phyloP scores from a whole-genome alignment of 2,888 invertebrate species.

The Chalcis sispes region DNA sequence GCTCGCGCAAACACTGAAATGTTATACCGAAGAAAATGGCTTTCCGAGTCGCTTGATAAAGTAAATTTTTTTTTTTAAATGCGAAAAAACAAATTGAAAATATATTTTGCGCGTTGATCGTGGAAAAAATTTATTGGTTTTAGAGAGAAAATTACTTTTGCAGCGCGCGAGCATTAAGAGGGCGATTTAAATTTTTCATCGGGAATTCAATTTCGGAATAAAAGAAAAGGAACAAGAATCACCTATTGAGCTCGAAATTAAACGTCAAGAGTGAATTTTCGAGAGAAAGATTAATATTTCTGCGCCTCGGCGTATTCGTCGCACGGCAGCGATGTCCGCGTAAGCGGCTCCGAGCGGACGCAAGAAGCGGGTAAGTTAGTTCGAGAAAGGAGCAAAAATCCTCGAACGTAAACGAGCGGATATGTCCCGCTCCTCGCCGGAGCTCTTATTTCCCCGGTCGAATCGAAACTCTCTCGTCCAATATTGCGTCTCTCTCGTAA shows the following conservation, averaged over 20 bases:
- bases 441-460: constrained; percentile 36
- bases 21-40: constrained; percentile 1
- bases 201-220: constrained; percentile 27
- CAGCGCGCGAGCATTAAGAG: background rate
- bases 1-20: background rate
- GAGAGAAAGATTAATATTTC: constrained; percentile 45
- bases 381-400: constrained; percentile 16
- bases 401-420: constrained; percentile 9
- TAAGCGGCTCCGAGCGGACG: too few relatives aligned
- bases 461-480: constrained; percentile 59
- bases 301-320: constrained; percentile 23
- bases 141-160: background rate
- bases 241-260: constrained; percentile 37
- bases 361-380: background rate
- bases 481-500: constrained; percentile 64
- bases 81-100: background rate
- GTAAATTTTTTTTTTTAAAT: background rate
- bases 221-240: constrained; percentile 14
- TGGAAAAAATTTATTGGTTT: background rate
- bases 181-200: constrained; percentile 31
- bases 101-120: too few relatives aligned
- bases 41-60: background rate
- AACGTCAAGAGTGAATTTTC: constrained; percentile 43
- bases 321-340: too few relatives aligned
- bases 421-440: constrained; percentile 27